phyloP scores from a whole-genome alignment of 2,888 invertebrate species.

The Drosophila basisetae region DNA sequence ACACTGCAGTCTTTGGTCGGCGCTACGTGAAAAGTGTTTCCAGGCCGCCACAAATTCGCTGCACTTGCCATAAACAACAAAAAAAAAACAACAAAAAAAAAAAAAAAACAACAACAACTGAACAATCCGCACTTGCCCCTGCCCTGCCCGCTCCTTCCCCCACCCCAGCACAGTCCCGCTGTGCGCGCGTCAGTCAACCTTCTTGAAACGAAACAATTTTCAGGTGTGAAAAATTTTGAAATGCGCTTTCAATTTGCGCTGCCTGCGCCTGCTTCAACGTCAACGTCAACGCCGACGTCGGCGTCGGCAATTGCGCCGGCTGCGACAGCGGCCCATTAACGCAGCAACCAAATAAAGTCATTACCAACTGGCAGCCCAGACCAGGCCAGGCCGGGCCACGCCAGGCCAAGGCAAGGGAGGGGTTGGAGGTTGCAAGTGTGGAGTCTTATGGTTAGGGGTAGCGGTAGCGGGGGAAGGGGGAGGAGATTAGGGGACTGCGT shows the following conservation, averaged over 20 bases:
- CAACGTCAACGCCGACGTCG: background rate
- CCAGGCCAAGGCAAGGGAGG: background rate
- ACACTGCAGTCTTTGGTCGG: slow-evolving; percentile 45
- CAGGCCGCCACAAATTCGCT: slow-evolving; percentile 65
- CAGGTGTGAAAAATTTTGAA: slow-evolving; percentile 79
- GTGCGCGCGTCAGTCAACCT: slow-evolving; percentile 50
- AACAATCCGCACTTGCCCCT: slow-evolving; percentile 9
- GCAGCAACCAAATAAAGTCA: slow-evolving; percentile 80
- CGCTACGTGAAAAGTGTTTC: slow-evolving; percentile 78
- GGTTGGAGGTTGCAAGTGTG: background rate
- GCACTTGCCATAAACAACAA: slow-evolving; percentile 65
- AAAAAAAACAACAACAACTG: background rate
- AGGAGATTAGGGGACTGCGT: background rate
- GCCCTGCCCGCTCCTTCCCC: background rate
- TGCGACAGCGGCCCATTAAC: slow-evolving; percentile 68
- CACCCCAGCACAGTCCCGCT: slow-evolving; percentile 29
- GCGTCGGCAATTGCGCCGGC: background rate
- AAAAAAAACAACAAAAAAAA: background rate
- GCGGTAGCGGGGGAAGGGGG: background rate
- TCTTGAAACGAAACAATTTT: slow-evolving; percentile 76
- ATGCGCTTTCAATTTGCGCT: slow-evolving; percentile 80
- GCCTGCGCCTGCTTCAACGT: slow-evolving; percentile 42
- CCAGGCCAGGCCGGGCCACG: background rate
- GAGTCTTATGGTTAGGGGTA: background rate
- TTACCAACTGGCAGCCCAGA: slow-evolving; percentile 63